phyloP scores from a whole-genome alignment of 1,140 invertebrate species.

The Halictus rubicundus region DNA sequence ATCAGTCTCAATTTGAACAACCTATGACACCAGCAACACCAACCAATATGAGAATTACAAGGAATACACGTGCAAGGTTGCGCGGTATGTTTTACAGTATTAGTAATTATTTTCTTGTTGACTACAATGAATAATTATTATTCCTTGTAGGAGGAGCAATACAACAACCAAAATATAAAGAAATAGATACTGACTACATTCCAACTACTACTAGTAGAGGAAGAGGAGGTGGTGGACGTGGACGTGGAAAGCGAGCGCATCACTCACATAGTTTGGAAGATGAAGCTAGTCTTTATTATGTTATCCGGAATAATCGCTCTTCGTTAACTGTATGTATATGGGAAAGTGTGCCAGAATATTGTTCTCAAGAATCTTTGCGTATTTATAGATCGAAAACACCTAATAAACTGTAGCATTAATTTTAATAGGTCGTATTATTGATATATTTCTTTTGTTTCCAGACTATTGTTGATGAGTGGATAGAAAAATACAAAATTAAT shows the following conservation, averaged over 20 bases:
- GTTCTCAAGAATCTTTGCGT: too few relatives aligned
- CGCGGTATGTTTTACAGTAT: conserved; percentile 68
- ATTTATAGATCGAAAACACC: not conserved
- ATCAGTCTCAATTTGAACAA: conserved; percentile 75
- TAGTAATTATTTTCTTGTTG: conserved; percentile 1
- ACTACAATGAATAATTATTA: conserved; percentile 8
- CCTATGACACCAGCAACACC: conserved; percentile 78
- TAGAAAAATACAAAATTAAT: conserved; percentile 96
- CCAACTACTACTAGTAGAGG: conserved; percentile 64
- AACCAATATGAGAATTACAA: conserved; percentile 79
- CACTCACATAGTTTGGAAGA: conserved; percentile 84
- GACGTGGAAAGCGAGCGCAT: conserved; percentile 77
- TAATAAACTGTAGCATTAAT: conserved; percentile 11
- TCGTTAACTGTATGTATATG: conserved; percentile 85
- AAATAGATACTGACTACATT: conserved; percentile 76
- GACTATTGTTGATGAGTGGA: conserved; percentile 99
- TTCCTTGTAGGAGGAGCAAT: conserved; percentile 70
- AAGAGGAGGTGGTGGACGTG: conserved; percentile 73
- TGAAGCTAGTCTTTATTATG: conserved; percentile 91
- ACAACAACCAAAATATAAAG: conserved; percentile 78
- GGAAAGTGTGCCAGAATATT: too few relatives aligned
- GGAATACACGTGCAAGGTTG: conserved; percentile 79
- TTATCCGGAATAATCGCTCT: conserved; percentile 89
- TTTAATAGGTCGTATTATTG: not conserved
- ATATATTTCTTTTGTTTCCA: conserved; percentile 73